These are phyloP conservation scores for Hemicrepidius hirtus DNA, from an alignment of 2,888 invertebrate species.

Conservation along the genomic window DNA sequence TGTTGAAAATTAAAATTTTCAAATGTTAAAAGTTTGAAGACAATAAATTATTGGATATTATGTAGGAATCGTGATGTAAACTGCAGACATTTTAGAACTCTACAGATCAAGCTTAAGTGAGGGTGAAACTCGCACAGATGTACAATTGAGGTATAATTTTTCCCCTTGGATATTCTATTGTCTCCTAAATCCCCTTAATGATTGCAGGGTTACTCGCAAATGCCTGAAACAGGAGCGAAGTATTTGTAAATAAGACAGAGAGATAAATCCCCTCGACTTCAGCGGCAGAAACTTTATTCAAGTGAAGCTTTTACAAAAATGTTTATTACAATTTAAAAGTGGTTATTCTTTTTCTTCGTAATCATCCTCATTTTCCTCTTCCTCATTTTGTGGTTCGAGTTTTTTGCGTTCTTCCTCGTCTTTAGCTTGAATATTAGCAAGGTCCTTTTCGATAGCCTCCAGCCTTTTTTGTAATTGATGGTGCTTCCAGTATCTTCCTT, in stretches of 20 bases:
- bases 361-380: slow-evolving; percentile 13
- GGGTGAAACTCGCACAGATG: slow-evolving; percentile 66
- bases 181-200: slow-evolving; percentile 69
- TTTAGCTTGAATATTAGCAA: slow-evolving; percentile 34
- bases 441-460: slow-evolving; percentile 49
- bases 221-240: slow-evolving; percentile 47
- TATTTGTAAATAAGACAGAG: slow-evolving; percentile 45
- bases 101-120: slow-evolving; percentile 51
- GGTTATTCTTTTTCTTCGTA: not conserved
- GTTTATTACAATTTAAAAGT: slow-evolving; percentile 1
- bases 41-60: slow-evolving; percentile 10
- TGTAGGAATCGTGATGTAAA: not conserved
- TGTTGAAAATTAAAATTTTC: too few relatives aligned
- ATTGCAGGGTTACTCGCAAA: slow-evolving; percentile 58
- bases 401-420: slow-evolving; percentile 30
- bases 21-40: too few relatives aligned
- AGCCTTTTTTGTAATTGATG: slow-evolving; percentile 46
- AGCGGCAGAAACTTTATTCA: slow-evolving; percentile 20
- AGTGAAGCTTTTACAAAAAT: not conserved
- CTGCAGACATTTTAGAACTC: slow-evolving; percentile 37
- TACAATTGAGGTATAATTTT: slow-evolving; percentile 68
- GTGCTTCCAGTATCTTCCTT: slow-evolving; percentile 53
- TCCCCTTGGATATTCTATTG: slow-evolving; percentile 69
- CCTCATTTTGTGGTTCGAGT: slow-evolving; percentile 18
- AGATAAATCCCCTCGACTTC: slow-evolving; percentile 8